Evolutionary conservation across 2,888 invertebrate species (phyloP), one percentile per base, ranked within the genome.

Genomic region (Sympetrum striolatum): DNA sequence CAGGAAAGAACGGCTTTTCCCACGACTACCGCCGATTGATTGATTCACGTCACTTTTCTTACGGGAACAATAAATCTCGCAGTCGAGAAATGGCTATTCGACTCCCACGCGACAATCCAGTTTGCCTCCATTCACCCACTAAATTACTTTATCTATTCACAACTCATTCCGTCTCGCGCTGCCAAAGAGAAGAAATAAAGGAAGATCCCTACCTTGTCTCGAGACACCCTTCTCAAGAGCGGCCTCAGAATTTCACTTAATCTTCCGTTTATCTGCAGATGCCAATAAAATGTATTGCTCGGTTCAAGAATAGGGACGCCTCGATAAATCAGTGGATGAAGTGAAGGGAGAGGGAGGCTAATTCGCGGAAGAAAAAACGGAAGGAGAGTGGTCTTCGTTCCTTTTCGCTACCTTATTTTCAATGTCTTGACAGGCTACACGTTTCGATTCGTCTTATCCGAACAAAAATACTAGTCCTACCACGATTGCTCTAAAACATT

Each of bases 281-380:
- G 91, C 91, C 91, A 91, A 91, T 91, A 91, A 91, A 91, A 91
- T 91, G 90, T 91, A 91, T 91, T 91, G 91, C 91, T 90, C 86
- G 86, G 90, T 90, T 86, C 60, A 37, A 53, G 60, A 86, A 86
- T 58, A 37, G 60, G 86, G 86, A 60, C 58, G 60, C 86, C 86
- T 86, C 86, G 86, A 86, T 86, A 86, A 86, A 86, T 86, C 86
- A 86, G 86, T 35, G 53, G 58, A 18, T 1, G 58, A 35, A 58
- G 48, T 48, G 80, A 31, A 31, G 90, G 80, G 48, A 73, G 80
- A 53, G 80, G 18, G 53, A 80, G 39, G 37, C 60, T 37, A 58
- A 90, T 90, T 60, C 80, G 31, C 31, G 81, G 44, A 6, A 18
- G 39, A 73, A 90, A 73, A 73, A 58, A 90, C 44, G 73, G 80